Evolutionary conservation across 2,113 vertebrate genomes (phyloP).

Genomic region (Pantherophis guttatus): DNA sequence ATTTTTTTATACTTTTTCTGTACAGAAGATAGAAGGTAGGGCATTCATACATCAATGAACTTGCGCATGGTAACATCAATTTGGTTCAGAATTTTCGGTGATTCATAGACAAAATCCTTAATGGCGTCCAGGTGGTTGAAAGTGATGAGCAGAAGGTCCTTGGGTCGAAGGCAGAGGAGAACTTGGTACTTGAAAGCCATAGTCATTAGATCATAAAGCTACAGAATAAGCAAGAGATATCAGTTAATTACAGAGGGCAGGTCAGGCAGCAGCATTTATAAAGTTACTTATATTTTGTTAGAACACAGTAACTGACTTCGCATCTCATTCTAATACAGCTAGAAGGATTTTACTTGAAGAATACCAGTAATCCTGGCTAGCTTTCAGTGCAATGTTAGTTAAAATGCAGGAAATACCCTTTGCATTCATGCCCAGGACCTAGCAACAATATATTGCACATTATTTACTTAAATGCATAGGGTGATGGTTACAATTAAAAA

Average conservation of each 20-base stretch:
- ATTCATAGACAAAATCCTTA: conserved; percentile 88
- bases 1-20: not conserved
- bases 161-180: conserved; percentile 88
- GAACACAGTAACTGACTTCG: not conserved
- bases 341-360: not conserved
- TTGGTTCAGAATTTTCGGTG: conserved; percentile 84
- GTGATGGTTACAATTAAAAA: not conserved
- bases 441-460: not conserved
- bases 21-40: not conserved
- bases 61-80: conserved; percentile 88
- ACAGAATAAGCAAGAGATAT: not conserved
- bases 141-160: conserved; percentile 89
- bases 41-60: conserved; percentile 82
- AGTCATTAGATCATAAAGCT: conserved; percentile 98
- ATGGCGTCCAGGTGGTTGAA: conserved; percentile 98
- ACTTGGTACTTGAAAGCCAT: conserved; percentile 99
- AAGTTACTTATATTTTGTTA: not conserved
- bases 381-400: not conserved
- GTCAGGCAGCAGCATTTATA: accelerated
- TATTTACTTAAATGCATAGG: not conserved
- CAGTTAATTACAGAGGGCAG: not conserved
- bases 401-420: not conserved
- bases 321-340: not conserved
- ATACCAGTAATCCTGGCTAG: not conserved
- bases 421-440: not conserved